Evolutionary conservation across 2,888 invertebrate species (phyloP), one percentile per base, ranked within the genome.

Genomic region (Pyrgus malvae): DNA sequence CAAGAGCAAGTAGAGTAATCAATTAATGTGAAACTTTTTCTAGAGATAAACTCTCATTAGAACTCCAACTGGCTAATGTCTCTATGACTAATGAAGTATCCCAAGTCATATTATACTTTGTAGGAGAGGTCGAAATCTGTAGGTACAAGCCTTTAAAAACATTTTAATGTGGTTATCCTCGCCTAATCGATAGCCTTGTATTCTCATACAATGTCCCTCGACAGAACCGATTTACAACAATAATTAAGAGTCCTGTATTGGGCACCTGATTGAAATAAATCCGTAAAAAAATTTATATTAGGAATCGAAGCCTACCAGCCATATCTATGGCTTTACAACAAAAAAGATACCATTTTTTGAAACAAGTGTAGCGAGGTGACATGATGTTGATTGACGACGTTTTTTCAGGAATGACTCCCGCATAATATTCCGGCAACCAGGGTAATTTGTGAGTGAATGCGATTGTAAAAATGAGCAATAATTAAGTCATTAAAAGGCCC

Each of bases 21-120:
- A 53, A 16, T 38, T 50, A 50, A 16, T 45, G 50, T 14, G 56
- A 21, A n/a, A 50, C 16, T n/a, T 38, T 45, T 45, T 45, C 56
- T 40, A 56, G 17, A 12, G 11, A 23, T 9, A 56, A 19, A 11
- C 2, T 11, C 9, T 50, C 33, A 17, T 50, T 50, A 29, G 50
- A 50, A 16, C 19, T 40, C 50, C 38, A 50, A 35, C 14, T 33
- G 5, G 11, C 50, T 21, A 50, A n/a, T 21, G 6, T 38, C 46
- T 49, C 45, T 21, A 54, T 21, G n/a, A 55, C 49, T 25, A 46
- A n/a, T 16, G 40, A 40, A 11, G 50, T 54, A 12, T 59, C 56
- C 54, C 54, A 56, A 17, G 56, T 59, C 2, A 11, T 23, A 25
- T 31, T 44, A 29, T 56, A 59, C 31, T 50, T 59, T 7, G 59